These are phyloP conservation scores for Actinia equina DNA, from an alignment of 64 coral and sea anemone genomes.

Conservation along the genomic window DNA sequence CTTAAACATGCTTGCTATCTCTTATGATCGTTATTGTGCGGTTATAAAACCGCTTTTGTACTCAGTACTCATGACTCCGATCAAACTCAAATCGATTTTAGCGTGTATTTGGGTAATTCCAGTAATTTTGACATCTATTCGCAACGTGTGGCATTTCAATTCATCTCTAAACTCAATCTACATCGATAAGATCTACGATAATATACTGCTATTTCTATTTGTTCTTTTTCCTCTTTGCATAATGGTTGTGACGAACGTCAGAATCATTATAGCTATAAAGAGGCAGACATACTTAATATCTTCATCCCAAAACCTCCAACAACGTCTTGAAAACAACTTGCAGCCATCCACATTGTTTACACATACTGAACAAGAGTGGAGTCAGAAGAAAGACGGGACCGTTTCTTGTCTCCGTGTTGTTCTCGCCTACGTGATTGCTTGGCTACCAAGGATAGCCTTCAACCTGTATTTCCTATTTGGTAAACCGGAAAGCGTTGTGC, in stretches of 20 bases:
- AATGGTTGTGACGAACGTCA: conserved; percentile 21
- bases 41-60: conserved; percentile 68
- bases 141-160: conserved; percentile 44
- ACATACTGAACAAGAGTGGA: neutral
- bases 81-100: conserved; percentile 40
- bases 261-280: conserved; percentile 43
- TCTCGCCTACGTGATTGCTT: conserved; percentile 14
- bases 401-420: conserved; percentile 20
- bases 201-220: conserved; percentile 21
- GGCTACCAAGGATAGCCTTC: conserved; percentile 23
- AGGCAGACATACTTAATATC: conserved; percentile 24
- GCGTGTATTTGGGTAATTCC: conserved; percentile 44
- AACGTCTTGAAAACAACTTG: neutral
- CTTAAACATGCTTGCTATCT: conserved; percentile 57
- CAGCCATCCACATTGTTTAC: neutral
- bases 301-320: neutral
- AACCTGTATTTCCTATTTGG: conserved; percentile 24
- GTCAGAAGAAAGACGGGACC: neutral
- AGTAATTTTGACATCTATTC: conserved; percentile 40
- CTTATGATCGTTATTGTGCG: conserved; percentile 68
- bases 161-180: neutral
- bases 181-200: conserved; percentile 63
- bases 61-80: conserved; percentile 39
- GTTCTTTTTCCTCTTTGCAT: conserved; percentile 37
- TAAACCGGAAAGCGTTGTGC: neutral